Percentiles rank a stretch among this genome's conserved stretches.
Evolutionary conservation across 2,113 vertebrate genomes (phyloP).

Genomic region (Tragelaphus scriptus): DNA sequence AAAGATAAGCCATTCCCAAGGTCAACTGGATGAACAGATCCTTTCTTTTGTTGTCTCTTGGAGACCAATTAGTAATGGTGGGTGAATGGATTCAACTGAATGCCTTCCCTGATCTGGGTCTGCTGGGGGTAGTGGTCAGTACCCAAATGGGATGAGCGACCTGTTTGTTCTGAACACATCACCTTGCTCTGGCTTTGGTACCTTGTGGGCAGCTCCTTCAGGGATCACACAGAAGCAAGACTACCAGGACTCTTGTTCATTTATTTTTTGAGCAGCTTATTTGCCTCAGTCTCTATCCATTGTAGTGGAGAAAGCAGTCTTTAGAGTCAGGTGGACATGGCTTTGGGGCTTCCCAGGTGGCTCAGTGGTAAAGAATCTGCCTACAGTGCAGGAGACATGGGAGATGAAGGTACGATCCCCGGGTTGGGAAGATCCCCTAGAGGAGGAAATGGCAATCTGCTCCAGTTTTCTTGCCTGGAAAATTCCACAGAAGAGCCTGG

Average conservation of each 20-base stretch:
- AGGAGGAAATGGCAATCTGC: background rate
- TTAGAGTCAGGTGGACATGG: background rate
- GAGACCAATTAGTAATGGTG: background rate
- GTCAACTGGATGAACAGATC: background rate
- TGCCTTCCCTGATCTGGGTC: background rate
- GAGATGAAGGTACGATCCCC: background rate
- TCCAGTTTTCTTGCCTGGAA: background rate
- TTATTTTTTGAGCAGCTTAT: background rate
- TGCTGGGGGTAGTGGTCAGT: background rate
- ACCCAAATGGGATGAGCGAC: background rate
- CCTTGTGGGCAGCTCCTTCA: background rate
- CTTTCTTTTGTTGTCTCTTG: background rate
- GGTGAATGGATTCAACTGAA: background rate
- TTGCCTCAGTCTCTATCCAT: background rate
- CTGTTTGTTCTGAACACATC: background rate
- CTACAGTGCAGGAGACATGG: background rate
- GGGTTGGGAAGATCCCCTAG: background rate
- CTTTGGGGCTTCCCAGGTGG: background rate
- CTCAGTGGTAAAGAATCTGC: background rate
- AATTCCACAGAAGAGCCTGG: background rate
- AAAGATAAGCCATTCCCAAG: background rate
- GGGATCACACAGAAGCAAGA: background rate
- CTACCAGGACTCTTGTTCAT: background rate
- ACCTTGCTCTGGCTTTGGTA: background rate
- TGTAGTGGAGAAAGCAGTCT: background rate